A percentile compares a stretch with the other conserved stretches of the same genome.
These are phyloP conservation scores for Neuroscelio doddi DNA, from an alignment of 2,888 invertebrate genomes.

Conservation along the genomic window DNA sequence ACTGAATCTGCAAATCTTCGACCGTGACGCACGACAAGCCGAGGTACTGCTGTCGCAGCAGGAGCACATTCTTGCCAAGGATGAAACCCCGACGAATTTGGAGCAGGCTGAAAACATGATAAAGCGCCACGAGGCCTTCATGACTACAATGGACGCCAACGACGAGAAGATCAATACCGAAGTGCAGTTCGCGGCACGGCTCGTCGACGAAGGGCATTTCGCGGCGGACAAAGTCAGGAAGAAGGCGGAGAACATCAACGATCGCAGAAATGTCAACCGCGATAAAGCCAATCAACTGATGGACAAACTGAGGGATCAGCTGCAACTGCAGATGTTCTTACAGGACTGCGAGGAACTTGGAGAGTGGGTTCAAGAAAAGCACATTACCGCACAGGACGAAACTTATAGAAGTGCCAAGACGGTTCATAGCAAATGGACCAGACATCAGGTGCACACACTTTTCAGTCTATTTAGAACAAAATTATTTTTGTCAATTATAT, in stretches of 20 bases:
- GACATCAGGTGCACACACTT: slow-evolving; percentile 89
- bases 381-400: slow-evolving; percentile 98
- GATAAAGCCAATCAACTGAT: slow-evolving; percentile 93
- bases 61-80: slow-evolving; percentile 97
- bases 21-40: slow-evolving; percentile 97
- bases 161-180: slow-evolving; percentile 99
- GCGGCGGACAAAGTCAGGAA: slow-evolving; percentile 97
- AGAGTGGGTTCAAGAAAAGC: slow-evolving; percentile 99
- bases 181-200: slow-evolving; percentile 92
- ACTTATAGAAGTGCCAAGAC: slow-evolving; percentile 99
- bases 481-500: no score
- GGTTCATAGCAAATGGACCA: slow-evolving; percentile 99
- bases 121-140: slow-evolving; percentile 98
- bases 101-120: slow-evolving; percentile 98
- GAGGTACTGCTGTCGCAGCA: slow-evolving; percentile 98
- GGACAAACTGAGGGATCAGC: slow-evolving; percentile 94
- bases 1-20: slow-evolving; percentile 94
- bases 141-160: slow-evolving; percentile 99
- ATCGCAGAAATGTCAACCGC: slow-evolving; percentile 90
- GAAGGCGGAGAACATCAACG: slow-evolving; percentile 95
- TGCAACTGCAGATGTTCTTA: slow-evolving; percentile 96
- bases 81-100: slow-evolving; percentile 92
- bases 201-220: slow-evolving; percentile 94
- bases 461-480: no score
- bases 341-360: slow-evolving; percentile 96